phyloP scores from a whole-genome alignment of 2,797 vertebrate genomes.

The Gymnoscopelus braueri region DNA sequence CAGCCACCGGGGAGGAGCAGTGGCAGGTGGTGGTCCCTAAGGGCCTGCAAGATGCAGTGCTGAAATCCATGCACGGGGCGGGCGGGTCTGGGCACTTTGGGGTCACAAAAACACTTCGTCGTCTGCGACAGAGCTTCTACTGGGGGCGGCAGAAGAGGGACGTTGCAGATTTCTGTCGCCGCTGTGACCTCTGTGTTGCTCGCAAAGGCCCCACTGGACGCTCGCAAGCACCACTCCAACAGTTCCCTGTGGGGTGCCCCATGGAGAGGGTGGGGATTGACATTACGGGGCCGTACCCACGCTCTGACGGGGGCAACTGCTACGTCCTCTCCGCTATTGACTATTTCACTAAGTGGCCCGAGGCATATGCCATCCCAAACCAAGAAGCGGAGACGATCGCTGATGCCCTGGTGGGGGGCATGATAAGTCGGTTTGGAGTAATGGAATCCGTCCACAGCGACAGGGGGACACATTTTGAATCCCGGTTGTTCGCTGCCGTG shows the following conservation, averaged over 20 bases:
- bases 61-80: background rate
- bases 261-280: conserved; percentile 29
- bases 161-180: no score
- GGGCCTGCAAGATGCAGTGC: background rate
- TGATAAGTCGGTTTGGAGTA: no score
- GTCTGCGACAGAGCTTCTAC: conserved; percentile 3
- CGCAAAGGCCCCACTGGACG: no score
- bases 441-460: no score
- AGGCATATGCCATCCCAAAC: conserved; percentile 1
- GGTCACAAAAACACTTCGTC: background rate
- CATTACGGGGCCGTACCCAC: background rate
- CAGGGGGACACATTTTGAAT: no score
- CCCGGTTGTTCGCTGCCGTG: no score
- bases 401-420: background rate
- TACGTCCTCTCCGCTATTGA: conserved; percentile 14
- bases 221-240: conserved; percentile 19
- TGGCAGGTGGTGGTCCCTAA: conserved; percentile 29
- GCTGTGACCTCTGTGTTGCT: no score
- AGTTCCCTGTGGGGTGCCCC: background rate
- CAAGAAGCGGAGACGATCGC: conserved; percentile 22
- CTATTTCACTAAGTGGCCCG: conserved; percentile 11
- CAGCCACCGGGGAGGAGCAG: conserved; percentile 11
- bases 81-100: conserved; percentile 12
- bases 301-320: background rate
- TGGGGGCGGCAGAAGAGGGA: background rate